Percentiles rank a stretch among this genome's conserved stretches.
Conservation (phyloP, 2,113 vertebrate genomes). For the Proteles cristata region DNA sequence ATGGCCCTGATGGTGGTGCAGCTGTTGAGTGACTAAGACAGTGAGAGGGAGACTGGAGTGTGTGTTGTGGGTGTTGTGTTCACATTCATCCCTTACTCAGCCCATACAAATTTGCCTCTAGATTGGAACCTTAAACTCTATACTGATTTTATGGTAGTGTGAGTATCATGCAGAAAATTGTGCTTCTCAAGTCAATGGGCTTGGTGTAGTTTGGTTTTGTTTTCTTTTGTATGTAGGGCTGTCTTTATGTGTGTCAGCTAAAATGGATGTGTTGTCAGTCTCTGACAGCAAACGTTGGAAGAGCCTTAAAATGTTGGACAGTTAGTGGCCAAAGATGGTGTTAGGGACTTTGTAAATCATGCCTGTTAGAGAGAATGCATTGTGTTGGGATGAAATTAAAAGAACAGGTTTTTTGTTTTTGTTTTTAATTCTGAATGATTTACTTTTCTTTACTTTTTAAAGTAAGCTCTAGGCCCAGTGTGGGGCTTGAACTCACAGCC, state of each 20-base stretch:
- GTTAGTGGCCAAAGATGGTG: constrained; percentile 65
- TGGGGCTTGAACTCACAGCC: not conserved
- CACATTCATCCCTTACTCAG: not conserved
- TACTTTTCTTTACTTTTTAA: not conserved
- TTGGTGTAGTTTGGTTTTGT: not conserved
- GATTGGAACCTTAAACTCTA: not conserved
- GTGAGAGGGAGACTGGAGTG: not conserved
- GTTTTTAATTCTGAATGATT: not conserved
- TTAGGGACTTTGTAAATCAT: not conserved
- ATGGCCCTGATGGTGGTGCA: not conserved
- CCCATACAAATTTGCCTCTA: not conserved
- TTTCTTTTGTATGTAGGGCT: constrained; percentile 40
- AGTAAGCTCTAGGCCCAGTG: not conserved
- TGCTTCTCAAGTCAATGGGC: constrained; percentile 52
- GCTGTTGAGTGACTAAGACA: not conserved
- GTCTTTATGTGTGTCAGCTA: constrained; percentile 69
- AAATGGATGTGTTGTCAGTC: constrained; percentile 45
- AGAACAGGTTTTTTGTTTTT: not conserved
- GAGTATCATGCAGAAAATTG: not conserved
- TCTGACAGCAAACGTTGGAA: not conserved
- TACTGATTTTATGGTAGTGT: not conserved
- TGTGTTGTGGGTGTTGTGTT: not conserved
- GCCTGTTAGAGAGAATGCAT: not conserved
- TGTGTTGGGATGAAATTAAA: constrained; percentile 63
- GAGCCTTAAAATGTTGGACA: constrained; percentile 52